phyloP scores from a whole-genome alignment of 2,797 vertebrate genomes.

The Lithobates pipiens region DNA sequence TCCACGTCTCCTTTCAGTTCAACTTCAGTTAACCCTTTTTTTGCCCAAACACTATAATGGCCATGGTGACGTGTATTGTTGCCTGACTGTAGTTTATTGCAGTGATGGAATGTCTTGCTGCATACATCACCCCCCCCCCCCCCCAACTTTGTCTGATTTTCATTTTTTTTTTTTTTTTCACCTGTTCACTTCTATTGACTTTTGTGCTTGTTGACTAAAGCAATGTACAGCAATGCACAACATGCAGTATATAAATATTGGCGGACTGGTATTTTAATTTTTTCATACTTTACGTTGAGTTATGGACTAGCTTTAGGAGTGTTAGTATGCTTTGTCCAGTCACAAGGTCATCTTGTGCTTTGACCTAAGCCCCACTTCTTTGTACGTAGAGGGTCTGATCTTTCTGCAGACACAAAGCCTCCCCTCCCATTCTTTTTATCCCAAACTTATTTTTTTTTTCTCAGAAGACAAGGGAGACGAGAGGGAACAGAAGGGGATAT shows the following conservation, averaged over 20 bases:
- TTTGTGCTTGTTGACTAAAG: not conserved
- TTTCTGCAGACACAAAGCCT: constrained; percentile 43
- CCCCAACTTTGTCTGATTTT: constrained; percentile 9
- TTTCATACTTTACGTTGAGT: constrained; percentile 9
- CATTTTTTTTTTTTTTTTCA: not conserved
- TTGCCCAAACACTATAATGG: not conserved
- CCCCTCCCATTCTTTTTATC: constrained; percentile 38
- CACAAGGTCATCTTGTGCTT: constrained; percentile 42
- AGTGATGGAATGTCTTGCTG: constrained; percentile 15
- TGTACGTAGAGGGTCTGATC: constrained; percentile 52
- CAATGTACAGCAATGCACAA: not conserved
- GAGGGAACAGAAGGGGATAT: constrained; percentile 34
- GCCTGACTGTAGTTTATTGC: constrained; percentile 18
- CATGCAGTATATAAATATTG: not conserved
- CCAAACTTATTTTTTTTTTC: constrained; percentile 38
- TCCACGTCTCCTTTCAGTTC: not conserved
- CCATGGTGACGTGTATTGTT: constrained; percentile 20
- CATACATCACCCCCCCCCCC: not conserved
- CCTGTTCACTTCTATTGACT: not conserved
- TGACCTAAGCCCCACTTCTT: constrained; percentile 49
- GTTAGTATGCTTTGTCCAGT: constrained; percentile 50
- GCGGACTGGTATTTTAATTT: not conserved
- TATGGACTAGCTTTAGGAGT: constrained; percentile 30
- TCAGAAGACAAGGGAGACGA: constrained; percentile 16
- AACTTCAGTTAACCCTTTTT: constrained; percentile 7